Percentiles rank a stretch among this genome's conserved stretches.
These are phyloP conservation scores for Diarsia rubi DNA, from an alignment of 2,888 invertebrate species.

Conservation along the genomic window DNA sequence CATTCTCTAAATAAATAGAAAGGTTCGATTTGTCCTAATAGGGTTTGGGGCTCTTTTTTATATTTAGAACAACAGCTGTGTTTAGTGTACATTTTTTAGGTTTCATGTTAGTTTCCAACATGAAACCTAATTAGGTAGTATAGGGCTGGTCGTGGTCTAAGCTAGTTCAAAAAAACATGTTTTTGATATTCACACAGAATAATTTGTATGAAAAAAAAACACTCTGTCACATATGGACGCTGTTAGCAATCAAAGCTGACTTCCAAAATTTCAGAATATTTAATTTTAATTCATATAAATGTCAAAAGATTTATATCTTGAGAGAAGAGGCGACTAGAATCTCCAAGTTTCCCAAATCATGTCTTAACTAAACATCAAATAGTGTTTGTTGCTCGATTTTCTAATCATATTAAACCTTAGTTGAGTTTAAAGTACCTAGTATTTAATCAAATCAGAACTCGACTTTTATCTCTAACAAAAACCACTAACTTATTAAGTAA, in stretches of 20 bases:
- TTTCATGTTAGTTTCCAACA: too few species aligned
- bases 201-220: not conserved
- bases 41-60: not conserved
- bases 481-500: not conserved
- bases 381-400: not conserved
- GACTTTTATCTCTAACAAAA: not conserved
- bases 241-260: not conserved
- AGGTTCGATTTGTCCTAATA: slow-evolving; percentile 6
- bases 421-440: not conserved
- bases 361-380: not conserved
- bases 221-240: not conserved
- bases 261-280: too few species aligned
- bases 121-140: slow-evolving; percentile 15
- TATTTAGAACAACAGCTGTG: not conserved
- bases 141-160: not conserved
- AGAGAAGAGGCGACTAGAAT: not conserved
- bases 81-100: not conserved
- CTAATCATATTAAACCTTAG: not conserved
- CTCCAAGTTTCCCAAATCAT: not conserved
- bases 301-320: too few species aligned
- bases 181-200: not conserved
- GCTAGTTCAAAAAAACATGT: not conserved
- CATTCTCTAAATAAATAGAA: not conserved
- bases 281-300: too few species aligned
- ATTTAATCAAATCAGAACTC: not conserved